Base-by-base conservation (phyloP, 2,113 vertebrate species). In the Oncorhynchus masou region DNA sequence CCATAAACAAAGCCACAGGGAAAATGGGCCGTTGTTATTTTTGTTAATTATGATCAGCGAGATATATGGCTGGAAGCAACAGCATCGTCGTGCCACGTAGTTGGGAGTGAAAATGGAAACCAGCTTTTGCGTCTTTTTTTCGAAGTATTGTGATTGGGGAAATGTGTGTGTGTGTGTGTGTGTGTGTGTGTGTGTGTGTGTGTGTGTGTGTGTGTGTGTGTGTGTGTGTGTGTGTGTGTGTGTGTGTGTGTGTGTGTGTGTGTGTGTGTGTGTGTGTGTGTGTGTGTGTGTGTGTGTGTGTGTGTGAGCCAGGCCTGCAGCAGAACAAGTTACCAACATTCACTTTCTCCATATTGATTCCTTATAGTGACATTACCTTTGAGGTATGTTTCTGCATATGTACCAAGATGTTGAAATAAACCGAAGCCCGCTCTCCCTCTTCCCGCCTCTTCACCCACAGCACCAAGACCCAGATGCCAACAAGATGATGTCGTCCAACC, bases 401-500 rank as follows among this genome's bases (percentile, higher is more conserved):
- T 45, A 45, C 39, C 39, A 45, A 45, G 39, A 54, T 1, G 51
- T 54, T 54, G 16, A 19, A 54, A 54, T 54, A 54, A 54, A 54
- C 51, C 51, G 19, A 5, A 16, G 2, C 25, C 12, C 24, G 11
- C 64, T 2, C 31, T 13, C 3, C 82, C 73, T 4, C 75, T 31
- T 74, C 68, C 49, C 74, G 45, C 27, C 74, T 81, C 82, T 27
- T 82, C 73, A 48, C 54, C 34, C 73, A 59, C 82, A 89, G 88
- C 95, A 99, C 97, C 96, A 96, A 79, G 97, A 99, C 87, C 91
- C 94, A 92, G 98, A 99, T 90, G 95, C 95, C 93, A 98, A 95
- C 94, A 99, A 98, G 94, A 93, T 95, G 88, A 86, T 95, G 89
- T 92, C 96, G 88, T 94, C 96, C 92, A 93, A 92, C 91, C 92